A percentile compares a stretch with the other conserved stretches of the same genome.
Evolutionary conservation across 2,113 vertebrate species (phyloP).

Genomic region (Ahaetulla prasina): DNA sequence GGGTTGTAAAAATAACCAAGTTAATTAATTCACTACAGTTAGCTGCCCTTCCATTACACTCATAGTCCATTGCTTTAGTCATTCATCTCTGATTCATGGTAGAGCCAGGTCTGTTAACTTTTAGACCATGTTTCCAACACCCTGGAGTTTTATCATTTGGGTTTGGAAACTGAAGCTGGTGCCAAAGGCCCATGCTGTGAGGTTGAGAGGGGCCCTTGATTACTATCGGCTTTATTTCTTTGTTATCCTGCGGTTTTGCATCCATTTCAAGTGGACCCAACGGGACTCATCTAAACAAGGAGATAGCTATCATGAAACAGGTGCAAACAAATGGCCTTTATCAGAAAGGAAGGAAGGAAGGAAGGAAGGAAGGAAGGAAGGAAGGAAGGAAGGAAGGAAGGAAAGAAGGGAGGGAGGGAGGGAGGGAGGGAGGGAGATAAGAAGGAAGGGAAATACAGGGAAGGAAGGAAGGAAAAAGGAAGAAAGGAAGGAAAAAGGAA

Average conservation of each 20-base stretch:
- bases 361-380: not conserved
- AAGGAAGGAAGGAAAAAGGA: too few species aligned
- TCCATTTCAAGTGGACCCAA: not conserved
- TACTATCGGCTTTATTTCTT: not conserved
- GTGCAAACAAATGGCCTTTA: not conserved
- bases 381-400: too few species aligned
- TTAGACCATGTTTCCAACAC: not conserved
- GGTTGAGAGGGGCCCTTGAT: not conserved
- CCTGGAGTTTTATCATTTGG: not conserved
- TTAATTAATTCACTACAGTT: not conserved
- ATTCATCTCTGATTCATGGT: not conserved
- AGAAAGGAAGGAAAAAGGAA: too few species aligned
- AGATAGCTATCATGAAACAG: not conserved
- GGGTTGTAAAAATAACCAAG: not conserved
- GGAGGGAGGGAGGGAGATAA: too few species aligned
- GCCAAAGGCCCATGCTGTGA: not conserved
- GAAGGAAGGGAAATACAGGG: too few species aligned
- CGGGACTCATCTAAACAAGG: not conserved
- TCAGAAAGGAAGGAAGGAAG: too few species aligned
- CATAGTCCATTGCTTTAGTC: not conserved
- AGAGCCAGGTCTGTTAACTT: not conserved
- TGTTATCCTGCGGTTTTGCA: not conserved
- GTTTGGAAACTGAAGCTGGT: not conserved
- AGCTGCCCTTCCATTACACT: not conserved
- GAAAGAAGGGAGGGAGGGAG: too few species aligned